Evolutionary conservation across 2,888 invertebrate species (phyloP).

Genomic region (Drosophila suboccidentalis): DNA sequence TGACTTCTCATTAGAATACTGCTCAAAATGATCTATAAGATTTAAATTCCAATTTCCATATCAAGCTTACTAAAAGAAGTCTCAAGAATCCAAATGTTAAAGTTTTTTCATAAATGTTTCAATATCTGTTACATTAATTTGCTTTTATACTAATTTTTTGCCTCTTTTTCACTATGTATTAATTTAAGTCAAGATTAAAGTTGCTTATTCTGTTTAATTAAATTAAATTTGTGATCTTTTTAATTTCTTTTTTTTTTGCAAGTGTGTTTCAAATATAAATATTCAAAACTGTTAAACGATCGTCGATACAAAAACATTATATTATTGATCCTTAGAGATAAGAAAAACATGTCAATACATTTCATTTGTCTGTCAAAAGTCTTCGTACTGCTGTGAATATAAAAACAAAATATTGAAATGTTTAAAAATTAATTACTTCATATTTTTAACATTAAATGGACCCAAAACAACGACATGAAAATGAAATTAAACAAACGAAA

Average conservation of each 20-base stretch:
- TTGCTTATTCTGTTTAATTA: constrained; percentile 14
- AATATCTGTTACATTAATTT: constrained; percentile 14
- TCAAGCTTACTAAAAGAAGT: neutral
- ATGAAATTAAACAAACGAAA: constrained; percentile 21
- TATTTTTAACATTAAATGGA: neutral
- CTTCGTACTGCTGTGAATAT: constrained; percentile 35
- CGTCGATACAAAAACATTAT: neutral
- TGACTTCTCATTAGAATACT: neutral
- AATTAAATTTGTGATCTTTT: neutral
- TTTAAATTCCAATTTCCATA: neutral
- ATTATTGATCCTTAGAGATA: neutral
- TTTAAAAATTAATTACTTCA: neutral
- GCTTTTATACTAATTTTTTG: constrained; percentile 10
- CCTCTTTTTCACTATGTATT: constrained; percentile 1
- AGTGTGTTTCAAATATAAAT: neutral
- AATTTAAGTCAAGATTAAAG: constrained; percentile 32
- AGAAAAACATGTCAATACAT: neutral
- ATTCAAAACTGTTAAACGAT: neutral
- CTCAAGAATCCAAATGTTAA: neutral
- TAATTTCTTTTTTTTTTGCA: neutral
- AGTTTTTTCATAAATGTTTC: neutral
- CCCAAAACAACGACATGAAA: constrained; percentile 4
- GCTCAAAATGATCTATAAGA: neutral
- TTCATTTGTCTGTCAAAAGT: constrained; percentile 11
- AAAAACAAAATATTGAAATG: constrained; percentile 1